Percentiles rank a stretch among this genome's conserved stretches.
Conservation (phyloP, 2,888 invertebrate genomes). For the Noctua comes region DNA sequence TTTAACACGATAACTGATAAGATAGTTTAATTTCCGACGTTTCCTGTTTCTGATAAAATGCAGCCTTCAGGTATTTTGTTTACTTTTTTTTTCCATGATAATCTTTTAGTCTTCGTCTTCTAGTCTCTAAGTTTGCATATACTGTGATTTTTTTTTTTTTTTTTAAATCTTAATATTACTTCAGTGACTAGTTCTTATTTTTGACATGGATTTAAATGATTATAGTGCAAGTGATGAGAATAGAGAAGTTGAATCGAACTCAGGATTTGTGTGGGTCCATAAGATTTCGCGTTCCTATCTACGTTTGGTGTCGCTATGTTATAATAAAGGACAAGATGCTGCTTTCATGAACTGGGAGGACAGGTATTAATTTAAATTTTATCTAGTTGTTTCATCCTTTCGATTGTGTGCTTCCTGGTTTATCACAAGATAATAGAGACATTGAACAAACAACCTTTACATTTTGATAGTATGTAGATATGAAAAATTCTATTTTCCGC, state of each 20-base stretch:
- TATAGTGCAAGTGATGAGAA: slow-evolving; percentile 38
- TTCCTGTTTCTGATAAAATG: slow-evolving; percentile 62
- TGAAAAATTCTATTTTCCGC: background rate
- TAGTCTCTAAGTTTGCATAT: slow-evolving; percentile 29
- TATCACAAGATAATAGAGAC: slow-evolving; percentile 5
- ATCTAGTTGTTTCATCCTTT: background rate
- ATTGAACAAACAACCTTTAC: background rate
- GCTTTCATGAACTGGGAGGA: slow-evolving; percentile 20
- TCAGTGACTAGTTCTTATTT: background rate
- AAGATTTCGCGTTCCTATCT: slow-evolving; percentile 49
- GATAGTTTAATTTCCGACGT: slow-evolving; percentile 50
- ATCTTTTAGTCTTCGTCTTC: slow-evolving; percentile 30
- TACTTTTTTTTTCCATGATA: slow-evolving; percentile 32
- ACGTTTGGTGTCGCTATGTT: slow-evolving; percentile 52
- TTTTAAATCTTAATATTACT: background rate
- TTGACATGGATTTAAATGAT: slow-evolving; percentile 49
- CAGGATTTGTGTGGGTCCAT: slow-evolving; percentile 40
- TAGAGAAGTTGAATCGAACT: slow-evolving; percentile 18
- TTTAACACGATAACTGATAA: slow-evolving; percentile 52
- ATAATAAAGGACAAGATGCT: slow-evolving; percentile 33
- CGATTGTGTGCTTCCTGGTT: background rate
- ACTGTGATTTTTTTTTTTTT: slow-evolving; percentile 19
- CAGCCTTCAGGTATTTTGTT: slow-evolving; percentile 49
- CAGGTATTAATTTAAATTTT: slow-evolving; percentile 33
- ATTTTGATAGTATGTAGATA: background rate